A percentile compares a stretch with the other conserved stretches of the same genome.
Evolutionary conservation across 35 echinoderm and acorn worm species (phyloP).

Genomic region (Hemicentrotus pulcherrimus): DNA sequence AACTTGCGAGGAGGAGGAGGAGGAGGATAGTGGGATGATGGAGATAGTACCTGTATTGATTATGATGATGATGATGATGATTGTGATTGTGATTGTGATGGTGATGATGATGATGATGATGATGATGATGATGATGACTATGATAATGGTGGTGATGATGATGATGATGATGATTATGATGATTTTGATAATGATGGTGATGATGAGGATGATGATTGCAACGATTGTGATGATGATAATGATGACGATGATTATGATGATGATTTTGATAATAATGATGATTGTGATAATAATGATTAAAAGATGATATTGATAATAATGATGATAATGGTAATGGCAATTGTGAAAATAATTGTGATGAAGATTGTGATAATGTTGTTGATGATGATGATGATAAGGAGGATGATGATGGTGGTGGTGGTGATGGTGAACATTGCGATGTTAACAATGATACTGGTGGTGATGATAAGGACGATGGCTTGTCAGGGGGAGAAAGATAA

Average conservation of each 20-base stretch:
- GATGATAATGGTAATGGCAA: background rate
- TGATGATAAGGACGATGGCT: background rate
- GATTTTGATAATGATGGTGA: background rate
- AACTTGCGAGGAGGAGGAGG: slow-evolving; percentile 8
- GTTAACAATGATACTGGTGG: background rate
- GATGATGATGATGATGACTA: background rate
- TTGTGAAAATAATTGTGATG: background rate
- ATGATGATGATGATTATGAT: background rate
- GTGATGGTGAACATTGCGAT: background rate
- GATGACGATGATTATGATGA: background rate
- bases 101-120: background rate
- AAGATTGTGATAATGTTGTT: background rate
- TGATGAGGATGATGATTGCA: background rate
- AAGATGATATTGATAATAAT: background rate
- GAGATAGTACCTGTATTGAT: background rate
- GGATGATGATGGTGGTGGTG: background rate
- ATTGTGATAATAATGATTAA: background rate
- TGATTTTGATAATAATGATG: background rate
- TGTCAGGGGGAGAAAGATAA: too few species aligned
- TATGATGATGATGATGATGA: background rate
- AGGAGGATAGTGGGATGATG: background rate
- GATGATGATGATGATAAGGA: background rate
- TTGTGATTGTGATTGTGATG: background rate
- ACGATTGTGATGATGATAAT: background rate
- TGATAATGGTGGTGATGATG: background rate